These are phyloP conservation scores for Enhydra lutris DNA, from an alignment of 2,113 vertebrate genomes.

Conservation along the genomic window DNA sequence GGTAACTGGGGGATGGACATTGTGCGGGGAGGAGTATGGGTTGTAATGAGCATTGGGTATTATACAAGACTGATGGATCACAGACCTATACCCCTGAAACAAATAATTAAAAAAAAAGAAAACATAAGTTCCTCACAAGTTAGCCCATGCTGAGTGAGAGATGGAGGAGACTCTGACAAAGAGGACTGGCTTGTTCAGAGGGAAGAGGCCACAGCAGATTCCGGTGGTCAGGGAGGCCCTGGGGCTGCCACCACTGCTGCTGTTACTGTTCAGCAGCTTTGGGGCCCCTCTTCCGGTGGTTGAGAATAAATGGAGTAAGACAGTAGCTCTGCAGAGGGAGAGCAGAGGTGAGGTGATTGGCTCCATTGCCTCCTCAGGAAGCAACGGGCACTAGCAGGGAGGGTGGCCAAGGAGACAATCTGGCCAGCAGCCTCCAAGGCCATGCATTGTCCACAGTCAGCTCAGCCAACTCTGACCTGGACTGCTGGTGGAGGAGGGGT, in stretches of 20 bases:
- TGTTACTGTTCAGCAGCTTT: background rate
- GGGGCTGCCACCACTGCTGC: background rate
- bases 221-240: background rate
- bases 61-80: background rate
- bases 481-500: background rate
- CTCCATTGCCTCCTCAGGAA: background rate
- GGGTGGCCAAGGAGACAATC: background rate
- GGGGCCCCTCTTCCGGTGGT: conserved; percentile 47
- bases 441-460: background rate
- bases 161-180: rapidly evolving
- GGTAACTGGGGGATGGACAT: no score
- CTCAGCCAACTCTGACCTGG: background rate
- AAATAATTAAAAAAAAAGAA: background rate
- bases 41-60: no score
- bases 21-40: no score
- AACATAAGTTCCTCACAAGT: background rate
- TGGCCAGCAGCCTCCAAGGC: background rate
- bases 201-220: background rate
- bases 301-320: background rate
- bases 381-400: background rate
- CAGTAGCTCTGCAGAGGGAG: background rate
- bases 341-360: background rate
- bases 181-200: background rate
- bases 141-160: background rate
- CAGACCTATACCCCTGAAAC: background rate